Conservation (phyloP, 1,140 invertebrate genomes). For the Palaemon carinicauda region DNA sequence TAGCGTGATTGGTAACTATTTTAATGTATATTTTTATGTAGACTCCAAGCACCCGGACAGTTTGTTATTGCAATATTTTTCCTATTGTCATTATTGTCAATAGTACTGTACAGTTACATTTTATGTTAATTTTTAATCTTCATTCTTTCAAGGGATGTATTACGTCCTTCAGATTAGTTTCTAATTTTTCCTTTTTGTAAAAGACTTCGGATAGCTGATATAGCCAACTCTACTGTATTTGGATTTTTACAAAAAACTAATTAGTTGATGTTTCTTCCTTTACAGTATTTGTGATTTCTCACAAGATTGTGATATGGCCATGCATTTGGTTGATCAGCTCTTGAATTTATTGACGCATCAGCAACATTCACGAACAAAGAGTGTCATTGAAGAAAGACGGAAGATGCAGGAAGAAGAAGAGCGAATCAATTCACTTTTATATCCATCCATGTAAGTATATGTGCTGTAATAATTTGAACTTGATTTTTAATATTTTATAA, state of each 20-base stretch:
- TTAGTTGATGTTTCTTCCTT: slow-evolving; percentile 48
- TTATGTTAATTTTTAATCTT: no score
- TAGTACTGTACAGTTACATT: no score
- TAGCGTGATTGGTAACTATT: no score
- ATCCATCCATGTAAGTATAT: slow-evolving; percentile 22
- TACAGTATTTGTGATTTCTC: slow-evolving; percentile 81
- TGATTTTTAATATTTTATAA: no score
- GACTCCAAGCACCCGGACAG: no score
- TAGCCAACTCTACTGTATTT: background rate
- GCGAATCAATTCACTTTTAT: slow-evolving; percentile 65
- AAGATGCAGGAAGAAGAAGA: slow-evolving; percentile 73
- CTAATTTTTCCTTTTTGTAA: background rate
- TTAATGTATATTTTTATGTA: no score
- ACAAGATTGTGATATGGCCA: slow-evolving; percentile 82
- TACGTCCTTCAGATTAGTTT: background rate
- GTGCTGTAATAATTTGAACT: background rate
- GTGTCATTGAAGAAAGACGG: slow-evolving; percentile 69
- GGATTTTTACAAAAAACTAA: background rate
- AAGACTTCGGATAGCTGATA: background rate
- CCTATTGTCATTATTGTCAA: no score
- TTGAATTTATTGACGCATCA: slow-evolving; percentile 83
- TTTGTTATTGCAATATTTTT: no score
- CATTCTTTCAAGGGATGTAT: no score
- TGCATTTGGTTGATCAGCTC: slow-evolving; percentile 84
- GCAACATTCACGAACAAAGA: slow-evolving; percentile 78